Conservation (phyloP, 1,140 invertebrate genomes). For the Microplitis mediator region DNA sequence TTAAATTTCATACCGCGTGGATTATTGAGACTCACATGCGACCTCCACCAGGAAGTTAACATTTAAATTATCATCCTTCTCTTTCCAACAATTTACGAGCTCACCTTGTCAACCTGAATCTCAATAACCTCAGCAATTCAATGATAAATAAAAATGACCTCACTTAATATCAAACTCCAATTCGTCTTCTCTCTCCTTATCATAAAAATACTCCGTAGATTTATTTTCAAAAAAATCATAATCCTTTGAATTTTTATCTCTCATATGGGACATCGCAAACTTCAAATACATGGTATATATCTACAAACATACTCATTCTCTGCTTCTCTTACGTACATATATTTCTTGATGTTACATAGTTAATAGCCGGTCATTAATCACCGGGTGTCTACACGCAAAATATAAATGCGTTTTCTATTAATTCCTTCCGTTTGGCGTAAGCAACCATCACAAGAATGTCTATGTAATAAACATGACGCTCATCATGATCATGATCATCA, state of each 20-base stretch:
- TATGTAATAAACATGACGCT: slow-evolving; percentile 36
- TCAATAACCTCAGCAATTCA: background rate
- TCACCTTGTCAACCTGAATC: slow-evolving; percentile 1
- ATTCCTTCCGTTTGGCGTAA: slow-evolving; percentile 45
- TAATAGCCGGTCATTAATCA: slow-evolving; percentile 48
- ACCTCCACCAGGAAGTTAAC: background rate
- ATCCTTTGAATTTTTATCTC: no score
- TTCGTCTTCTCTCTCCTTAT: no score
- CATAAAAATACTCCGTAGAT: no score
- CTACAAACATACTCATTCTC: background rate
- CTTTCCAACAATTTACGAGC: background rate
- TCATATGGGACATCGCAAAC: no score
- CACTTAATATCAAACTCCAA: no score
- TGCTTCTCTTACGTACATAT: background rate
- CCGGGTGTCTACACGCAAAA: slow-evolving; percentile 42
- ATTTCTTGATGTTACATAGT: slow-evolving; percentile 27
- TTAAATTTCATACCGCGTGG: background rate
- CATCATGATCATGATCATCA: slow-evolving; percentile 39
- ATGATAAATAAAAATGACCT: no score
- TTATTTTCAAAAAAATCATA: no score
- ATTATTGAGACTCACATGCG: background rate
- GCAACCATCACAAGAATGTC: slow-evolving; percentile 28
- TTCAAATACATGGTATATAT: background rate
- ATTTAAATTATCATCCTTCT: background rate
- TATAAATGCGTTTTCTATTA: slow-evolving; percentile 54